Percentiles rank a stretch among this genome's conserved stretches.
Evolutionary conservation across 1,140 invertebrate species (phyloP).

Genomic region (Ephestia elutella): DNA sequence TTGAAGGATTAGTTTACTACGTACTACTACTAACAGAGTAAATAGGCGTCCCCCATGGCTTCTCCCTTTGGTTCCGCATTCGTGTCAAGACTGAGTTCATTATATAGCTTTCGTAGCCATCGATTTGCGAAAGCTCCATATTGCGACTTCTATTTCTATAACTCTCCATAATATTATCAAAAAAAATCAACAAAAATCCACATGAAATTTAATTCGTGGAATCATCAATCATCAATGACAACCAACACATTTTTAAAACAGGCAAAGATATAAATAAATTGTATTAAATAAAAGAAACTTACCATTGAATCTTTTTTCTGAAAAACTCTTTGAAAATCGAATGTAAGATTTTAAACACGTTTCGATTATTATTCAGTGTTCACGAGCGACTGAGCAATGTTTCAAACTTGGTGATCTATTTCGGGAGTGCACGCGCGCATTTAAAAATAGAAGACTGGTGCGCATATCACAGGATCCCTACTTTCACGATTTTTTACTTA

Average conservation of each 20-base stretch:
- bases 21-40: neutral
- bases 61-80: neutral
- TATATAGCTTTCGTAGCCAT: neutral
- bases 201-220: neutral
- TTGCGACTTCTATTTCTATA: neutral
- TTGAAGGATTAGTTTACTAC: no score
- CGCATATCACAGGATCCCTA: neutral
- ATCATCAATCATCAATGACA: conserved; percentile 2
- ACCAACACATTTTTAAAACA: neutral
- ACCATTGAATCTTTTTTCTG: conserved; percentile 9
- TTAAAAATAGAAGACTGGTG: conserved; percentile 49
- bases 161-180: conserved; percentile 7
- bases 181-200: neutral
- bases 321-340: neutral
- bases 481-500: neutral
- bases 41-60: neutral
- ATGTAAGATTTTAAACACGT: neutral
- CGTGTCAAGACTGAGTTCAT: conserved; percentile 4
- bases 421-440: conserved; percentile 50
- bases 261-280: neutral
- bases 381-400: conserved; percentile 10
- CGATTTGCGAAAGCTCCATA: conserved; percentile 4
- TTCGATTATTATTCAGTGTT: conserved; percentile 4
- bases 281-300: neutral
- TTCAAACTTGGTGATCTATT: conserved; percentile 38